Conservation (phyloP, 2,888 invertebrate genomes). For the Polydrusus pterygomalis region DNA sequence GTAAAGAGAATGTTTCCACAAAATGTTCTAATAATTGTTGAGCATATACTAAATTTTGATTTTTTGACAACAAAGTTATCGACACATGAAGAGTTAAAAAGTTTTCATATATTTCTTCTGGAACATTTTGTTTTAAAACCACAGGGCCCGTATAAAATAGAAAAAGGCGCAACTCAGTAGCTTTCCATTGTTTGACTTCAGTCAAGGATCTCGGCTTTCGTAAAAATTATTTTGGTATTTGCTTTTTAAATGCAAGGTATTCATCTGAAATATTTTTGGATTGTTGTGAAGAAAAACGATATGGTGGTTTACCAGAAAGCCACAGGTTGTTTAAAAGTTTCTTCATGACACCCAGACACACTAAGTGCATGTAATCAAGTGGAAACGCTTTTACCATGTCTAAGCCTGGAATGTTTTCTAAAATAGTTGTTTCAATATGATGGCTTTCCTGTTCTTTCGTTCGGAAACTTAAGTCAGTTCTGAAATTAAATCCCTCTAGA, state of each 20-base stretch:
- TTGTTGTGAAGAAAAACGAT: background rate
- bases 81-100: constrained; percentile 38
- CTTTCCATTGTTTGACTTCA: constrained; percentile 16
- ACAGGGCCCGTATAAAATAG: constrained; percentile 39
- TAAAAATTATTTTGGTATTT: background rate
- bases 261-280: background rate
- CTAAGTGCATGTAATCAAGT: too few relatives aligned
- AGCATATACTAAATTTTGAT: constrained; percentile 43
- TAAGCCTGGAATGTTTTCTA: too few relatives aligned
- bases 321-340: background rate
- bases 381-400: too few relatives aligned
- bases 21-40: constrained; percentile 52
- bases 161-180: constrained; percentile 40
- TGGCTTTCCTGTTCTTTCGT: too few relatives aligned
- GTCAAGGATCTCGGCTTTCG: background rate
- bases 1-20: constrained; percentile 53
- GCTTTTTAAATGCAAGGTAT: background rate
- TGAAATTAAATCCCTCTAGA: too few relatives aligned
- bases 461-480: too few relatives aligned
- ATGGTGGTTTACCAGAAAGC: background rate
- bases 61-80: background rate
- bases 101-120: constrained; percentile 9
- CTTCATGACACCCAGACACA: background rate
- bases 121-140: constrained; percentile 11
- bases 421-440: too few relatives aligned